These are phyloP conservation scores for Rhabdophis nuchalis DNA, from an alignment of 2,797 vertebrate genomes.

Conservation along the genomic window DNA sequence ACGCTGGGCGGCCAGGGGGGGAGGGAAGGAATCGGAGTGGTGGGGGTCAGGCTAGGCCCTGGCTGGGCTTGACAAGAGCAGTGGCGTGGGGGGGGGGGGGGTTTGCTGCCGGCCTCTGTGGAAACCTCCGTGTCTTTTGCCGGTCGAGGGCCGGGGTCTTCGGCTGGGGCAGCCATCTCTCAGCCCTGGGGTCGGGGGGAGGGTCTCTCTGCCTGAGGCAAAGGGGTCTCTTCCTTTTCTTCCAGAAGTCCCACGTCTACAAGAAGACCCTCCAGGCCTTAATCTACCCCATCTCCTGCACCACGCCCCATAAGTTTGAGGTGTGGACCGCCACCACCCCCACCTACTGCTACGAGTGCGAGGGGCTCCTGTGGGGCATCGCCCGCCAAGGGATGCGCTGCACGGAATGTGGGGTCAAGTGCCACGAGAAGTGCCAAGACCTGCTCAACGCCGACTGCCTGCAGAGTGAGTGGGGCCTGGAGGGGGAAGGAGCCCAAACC, in stretches of 20 bases:
- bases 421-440: conserved; percentile 87
- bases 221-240: too few species aligned
- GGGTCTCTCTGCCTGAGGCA: not conserved
- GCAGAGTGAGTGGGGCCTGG: conserved; percentile 71
- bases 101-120: too few species aligned
- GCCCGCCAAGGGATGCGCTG: conserved; percentile 97
- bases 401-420: conserved; percentile 93
- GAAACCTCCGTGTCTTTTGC: too few species aligned
- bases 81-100: not conserved
- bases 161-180: not conserved
- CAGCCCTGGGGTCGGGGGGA: not conserved
- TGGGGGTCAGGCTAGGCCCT: too few species aligned
- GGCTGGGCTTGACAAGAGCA: not conserved
- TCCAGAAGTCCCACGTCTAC: conserved; percentile 90
- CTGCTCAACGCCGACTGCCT: conserved; percentile 79
- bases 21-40: rapidly evolving
- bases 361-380: conserved; percentile 96
- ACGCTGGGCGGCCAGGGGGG: not conserved
- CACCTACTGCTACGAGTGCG: conserved; percentile 98
- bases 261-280: conserved; percentile 98
- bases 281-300: conserved; percentile 98
- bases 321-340: conserved; percentile 96
- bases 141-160: rapidly evolving
- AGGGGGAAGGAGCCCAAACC: not conserved
- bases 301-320: conserved; percentile 96